Evolutionary conservation across 2,888 invertebrate species (phyloP), one percentile per base, ranked within the genome.

Genomic region (Terebella lapidaria): DNA sequence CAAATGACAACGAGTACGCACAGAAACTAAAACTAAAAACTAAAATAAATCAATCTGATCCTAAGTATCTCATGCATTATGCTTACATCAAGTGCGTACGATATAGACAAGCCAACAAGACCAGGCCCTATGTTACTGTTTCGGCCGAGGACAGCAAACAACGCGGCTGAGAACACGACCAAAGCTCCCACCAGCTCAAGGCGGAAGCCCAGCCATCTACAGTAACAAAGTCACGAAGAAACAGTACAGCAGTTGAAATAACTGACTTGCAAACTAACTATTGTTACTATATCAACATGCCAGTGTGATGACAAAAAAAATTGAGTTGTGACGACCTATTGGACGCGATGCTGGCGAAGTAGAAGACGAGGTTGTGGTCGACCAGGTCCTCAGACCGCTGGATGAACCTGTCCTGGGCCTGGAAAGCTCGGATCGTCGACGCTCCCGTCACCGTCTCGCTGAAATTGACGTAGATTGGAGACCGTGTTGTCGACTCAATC

Each of bases 341-440:
- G 5, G 79, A 76, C 1, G 76, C 71, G 26, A 75, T 74, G 24
- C 71, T 73, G 30, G 73, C 69, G 63, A 77, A 79, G 64, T 74
- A 76, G 81, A 92, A 93, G 49, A 89, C 84, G 82, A 94, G 91
- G 59, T 79, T 79, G 62, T 72, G 74, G 60, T 79, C 79, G n/a
- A 79, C 75, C 35, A 70, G 70, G n/a, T 66, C 56, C 22, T 71
- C 67, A 1, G 74, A 74, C 47, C 71, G 71, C n/a, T 54, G 22
- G n/a, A 28, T 24, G 26, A 53, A 53, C 29, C 53, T 53, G 5
- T 28, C 59, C 58, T 72, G 64, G n/a, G 69, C 67, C 26, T 68
- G 64, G 64, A 76, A 80, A 1, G 79, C 79, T 55, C 80, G 60
- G 52, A 80, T 77, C 18, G 74, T 74, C 26, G 72, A 67, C 4